These are phyloP conservation scores for Chrysolophus pictus DNA, from an alignment of 2,797 vertebrate species.

Conservation along the genomic window DNA sequence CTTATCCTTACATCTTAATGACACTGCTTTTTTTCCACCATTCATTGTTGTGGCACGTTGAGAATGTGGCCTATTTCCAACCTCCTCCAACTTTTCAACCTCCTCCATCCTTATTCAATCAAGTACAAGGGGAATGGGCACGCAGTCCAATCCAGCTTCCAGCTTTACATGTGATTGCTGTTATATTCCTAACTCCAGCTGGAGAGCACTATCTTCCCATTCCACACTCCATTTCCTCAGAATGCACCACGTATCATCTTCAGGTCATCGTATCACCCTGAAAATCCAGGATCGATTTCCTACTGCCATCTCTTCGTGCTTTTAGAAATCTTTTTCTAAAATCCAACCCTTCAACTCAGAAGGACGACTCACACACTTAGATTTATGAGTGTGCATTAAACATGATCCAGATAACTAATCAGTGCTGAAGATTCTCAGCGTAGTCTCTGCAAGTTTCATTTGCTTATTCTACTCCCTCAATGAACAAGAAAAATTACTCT, in stretches of 20 bases:
- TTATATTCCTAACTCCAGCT: not conserved
- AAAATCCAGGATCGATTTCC: not conserved
- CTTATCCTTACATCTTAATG: not conserved
- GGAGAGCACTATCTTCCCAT: rapidly evolving
- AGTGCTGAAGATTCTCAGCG: not conserved
- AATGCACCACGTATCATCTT: not conserved
- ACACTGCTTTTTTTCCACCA: not conserved
- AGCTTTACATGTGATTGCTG: not conserved
- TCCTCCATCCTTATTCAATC: not conserved
- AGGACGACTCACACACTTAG: not conserved
- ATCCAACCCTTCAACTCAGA: not conserved
- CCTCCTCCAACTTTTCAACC: not conserved
- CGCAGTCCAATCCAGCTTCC: not conserved
- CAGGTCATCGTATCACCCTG: not conserved
- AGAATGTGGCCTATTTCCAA: not conserved
- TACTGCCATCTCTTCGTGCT: not conserved
- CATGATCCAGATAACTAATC: not conserved
- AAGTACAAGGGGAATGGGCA: not conserved
- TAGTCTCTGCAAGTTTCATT: not conserved
- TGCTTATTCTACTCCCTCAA: not conserved
- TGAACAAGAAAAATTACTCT: not conserved
- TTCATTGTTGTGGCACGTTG: not conserved
- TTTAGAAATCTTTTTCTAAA: not conserved
- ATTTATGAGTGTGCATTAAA: not conserved
- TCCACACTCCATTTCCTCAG: not conserved